Base-by-base conservation (phyloP, 2,113 vertebrate genomes). In the Anoura caudifer region DNA sequence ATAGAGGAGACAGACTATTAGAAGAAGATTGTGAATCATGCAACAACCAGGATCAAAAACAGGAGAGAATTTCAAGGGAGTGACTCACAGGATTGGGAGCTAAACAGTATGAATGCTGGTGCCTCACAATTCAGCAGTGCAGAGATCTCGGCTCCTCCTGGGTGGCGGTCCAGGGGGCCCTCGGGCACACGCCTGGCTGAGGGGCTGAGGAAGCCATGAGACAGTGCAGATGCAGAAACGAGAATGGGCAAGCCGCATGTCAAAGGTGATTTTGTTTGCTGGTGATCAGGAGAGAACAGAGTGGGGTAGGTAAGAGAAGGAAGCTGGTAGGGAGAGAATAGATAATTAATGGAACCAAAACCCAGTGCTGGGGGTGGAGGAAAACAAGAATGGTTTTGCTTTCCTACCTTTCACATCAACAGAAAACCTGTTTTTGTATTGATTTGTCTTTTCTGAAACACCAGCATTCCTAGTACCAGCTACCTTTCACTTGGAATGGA, bases 341-440 rank as follows among this genome's bases (percentile, higher is more conserved):
- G 72, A n/a, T 26, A 52, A 63, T 38, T 54, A 28, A 77, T 19
- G n/a, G 50, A 45, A 47, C 38, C 54, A 41, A 79, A 84, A 28
- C 54, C 61, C 41, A 61, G 54, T 11, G 11, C 7, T 77, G 43
- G 16, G 43, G 15, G 47, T 69, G n/a, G 67, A 91, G 73, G 47
- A 3, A 20, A 16, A 54, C 61, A 54, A 80, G 19, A 69, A 3
- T 47, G 22, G 16, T 41, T 82, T 93, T 63, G 59, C 47, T 95
- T 85, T 91, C 75, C 65, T 80, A 54, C 59, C 54, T 93, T 72
- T 84, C 65, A 72, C 63, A 90, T 92, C 87, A 70, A 72, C 70
- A 50, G 76, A 95, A 96, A 93, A 67, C 12, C 79, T 84, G 28
- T 76, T 86, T 95, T 50, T 73, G 9, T 73, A 41, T 26, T 17